Evolutionary conservation across 2,888 invertebrate species (phyloP).

Genomic region (Pachliopta kotzebuea): DNA sequence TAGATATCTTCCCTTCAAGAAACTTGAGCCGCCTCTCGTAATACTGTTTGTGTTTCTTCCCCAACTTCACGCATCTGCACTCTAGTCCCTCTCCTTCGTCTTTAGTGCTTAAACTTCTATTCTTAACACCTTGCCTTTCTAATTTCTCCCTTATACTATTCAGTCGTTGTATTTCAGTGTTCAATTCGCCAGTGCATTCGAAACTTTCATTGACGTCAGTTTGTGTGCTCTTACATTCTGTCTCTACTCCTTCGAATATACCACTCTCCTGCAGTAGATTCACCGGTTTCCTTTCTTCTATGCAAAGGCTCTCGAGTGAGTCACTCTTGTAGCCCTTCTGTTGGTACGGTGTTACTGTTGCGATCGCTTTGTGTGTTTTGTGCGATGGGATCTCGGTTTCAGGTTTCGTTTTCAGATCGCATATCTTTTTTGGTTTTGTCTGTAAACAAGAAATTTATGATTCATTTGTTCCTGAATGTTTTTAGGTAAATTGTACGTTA

Average conservation of each 20-base stretch:
- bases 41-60: conserved; percentile 82
- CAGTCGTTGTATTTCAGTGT: conserved; percentile 83
- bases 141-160: conserved; percentile 82
- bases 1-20: conserved; percentile 83
- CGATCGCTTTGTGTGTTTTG: conserved; percentile 80
- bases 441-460: conserved; percentile 39
- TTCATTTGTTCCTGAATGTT: conserved; percentile 20
- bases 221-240: conserved; percentile 74
- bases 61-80: conserved; percentile 75
- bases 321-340: conserved; percentile 73
- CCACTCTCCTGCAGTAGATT: conserved; percentile 86
- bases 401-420: conserved; percentile 63
- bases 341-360: conserved; percentile 83
- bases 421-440: conserved; percentile 69
- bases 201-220: conserved; percentile 80
- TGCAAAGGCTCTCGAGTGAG: conserved; percentile 69
- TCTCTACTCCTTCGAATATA: conserved; percentile 83
- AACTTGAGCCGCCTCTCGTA: conserved; percentile 84
- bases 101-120: conserved; percentile 68
- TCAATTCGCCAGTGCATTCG: conserved; percentile 76
- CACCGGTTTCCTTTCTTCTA: conserved; percentile 73
- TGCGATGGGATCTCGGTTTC: conserved; percentile 65
- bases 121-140: conserved; percentile 80
- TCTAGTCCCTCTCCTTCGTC: conserved; percentile 69
- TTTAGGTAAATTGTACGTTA: conserved; percentile 8